phyloP scores from a whole-genome alignment of 1,140 invertebrate species.

The Pinna nobilis region DNA sequence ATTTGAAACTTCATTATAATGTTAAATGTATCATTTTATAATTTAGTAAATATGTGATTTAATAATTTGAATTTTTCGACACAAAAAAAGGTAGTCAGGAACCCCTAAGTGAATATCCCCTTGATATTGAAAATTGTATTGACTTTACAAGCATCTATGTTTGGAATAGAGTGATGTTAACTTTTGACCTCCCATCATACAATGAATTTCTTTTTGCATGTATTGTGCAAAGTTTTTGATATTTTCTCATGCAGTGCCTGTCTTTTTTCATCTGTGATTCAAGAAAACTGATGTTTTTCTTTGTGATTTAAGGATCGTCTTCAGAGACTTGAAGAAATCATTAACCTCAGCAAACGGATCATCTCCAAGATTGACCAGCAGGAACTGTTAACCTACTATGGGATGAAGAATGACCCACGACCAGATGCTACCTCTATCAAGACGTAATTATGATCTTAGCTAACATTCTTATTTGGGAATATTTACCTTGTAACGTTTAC shows the following conservation, averaged over 20 bases:
- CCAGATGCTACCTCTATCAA: constrained; percentile 87
- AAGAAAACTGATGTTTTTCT: not conserved
- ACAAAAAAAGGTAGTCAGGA: no score
- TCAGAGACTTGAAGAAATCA: constrained; percentile 67
- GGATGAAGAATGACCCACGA: constrained; percentile 86
- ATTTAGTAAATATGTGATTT: no score
- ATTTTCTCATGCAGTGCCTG: not conserved
- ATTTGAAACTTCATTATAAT: no score
- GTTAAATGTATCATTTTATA: no score
- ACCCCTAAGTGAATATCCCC: no score
- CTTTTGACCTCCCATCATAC: no score
- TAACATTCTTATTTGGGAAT: not conserved
- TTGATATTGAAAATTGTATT: no score
- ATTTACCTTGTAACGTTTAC: no score
- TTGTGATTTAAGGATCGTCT: constrained; percentile 56
- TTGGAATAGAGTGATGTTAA: no score
- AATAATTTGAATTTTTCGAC: no score
- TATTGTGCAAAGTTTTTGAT: not conserved
- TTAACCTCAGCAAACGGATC: constrained; percentile 81
- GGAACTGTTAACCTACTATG: constrained; percentile 83
- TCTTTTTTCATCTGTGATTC: not conserved
- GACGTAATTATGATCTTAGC: constrained; percentile 76
- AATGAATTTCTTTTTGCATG: not conserved
- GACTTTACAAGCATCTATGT: no score
- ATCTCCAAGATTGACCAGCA: constrained; percentile 84